These are phyloP conservation scores for Thomomys bottae DNA, from an alignment of 2,113 vertebrate genomes.

Conservation along the genomic window DNA sequence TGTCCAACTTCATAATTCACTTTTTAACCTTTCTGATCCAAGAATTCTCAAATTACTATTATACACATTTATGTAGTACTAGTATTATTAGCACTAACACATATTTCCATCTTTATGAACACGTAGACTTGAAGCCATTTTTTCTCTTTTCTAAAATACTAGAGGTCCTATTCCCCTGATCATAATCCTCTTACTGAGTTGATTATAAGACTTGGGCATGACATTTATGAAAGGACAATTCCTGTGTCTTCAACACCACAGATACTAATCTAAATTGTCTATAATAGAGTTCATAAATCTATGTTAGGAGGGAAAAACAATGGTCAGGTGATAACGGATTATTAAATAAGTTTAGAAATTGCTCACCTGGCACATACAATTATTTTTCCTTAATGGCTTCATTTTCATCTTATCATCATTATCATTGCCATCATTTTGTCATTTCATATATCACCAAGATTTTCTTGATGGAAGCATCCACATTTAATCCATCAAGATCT, in stretches of 20 bases:
- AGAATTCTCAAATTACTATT: not conserved
- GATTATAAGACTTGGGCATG: not conserved
- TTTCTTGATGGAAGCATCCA: not conserved
- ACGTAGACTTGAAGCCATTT: not conserved
- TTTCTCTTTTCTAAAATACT: not conserved
- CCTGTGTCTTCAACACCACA: not conserved
- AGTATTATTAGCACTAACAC: not conserved
- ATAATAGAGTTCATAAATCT: not conserved
- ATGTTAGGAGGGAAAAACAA: not conserved
- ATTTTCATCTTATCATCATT: slow-evolving; percentile 45
- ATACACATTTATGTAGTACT: too few relatives aligned
- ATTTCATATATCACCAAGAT: slow-evolving; percentile 3
- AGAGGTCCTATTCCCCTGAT: not conserved
- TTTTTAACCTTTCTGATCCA: not conserved
- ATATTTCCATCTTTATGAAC: not conserved
- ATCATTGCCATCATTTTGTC: not conserved
- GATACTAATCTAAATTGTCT: not conserved
- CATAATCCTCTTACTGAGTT: not conserved
- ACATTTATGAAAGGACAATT: not conserved
- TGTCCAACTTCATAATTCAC: not conserved
- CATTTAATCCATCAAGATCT: not conserved
- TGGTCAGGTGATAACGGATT: slow-evolving; percentile 16
- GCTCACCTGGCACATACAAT: slow-evolving; percentile 3
- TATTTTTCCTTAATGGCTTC: slow-evolving; percentile 34
- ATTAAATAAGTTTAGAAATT: slow-evolving; percentile 2